phyloP scores from a whole-genome alignment of 2,888 invertebrate species.

The Zelleria hepariella region DNA sequence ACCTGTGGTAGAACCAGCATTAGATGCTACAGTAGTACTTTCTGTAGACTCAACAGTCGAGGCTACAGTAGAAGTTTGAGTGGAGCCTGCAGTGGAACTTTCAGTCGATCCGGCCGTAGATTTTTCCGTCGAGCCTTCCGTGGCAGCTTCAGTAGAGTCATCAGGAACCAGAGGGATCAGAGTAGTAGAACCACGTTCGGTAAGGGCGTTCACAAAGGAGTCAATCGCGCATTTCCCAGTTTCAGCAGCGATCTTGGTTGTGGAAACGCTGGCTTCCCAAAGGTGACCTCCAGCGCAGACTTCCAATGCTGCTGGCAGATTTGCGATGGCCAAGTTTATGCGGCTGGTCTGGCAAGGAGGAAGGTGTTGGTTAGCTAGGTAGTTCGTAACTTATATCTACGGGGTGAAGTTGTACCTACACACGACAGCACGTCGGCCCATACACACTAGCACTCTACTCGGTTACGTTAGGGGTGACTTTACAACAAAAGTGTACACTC shows the following conservation, averaged over 20 bases:
- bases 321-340: slow-evolving; percentile 41
- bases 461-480: too few relatives aligned
- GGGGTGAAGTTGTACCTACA: too few relatives aligned
- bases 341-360: slow-evolving; percentile 35
- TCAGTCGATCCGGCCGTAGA: too few relatives aligned
- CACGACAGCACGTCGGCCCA: too few relatives aligned
- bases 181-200: slow-evolving; percentile 3
- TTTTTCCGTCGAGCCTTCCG: background rate
- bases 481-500: too few relatives aligned
- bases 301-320: slow-evolving; percentile 45
- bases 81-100: too few relatives aligned
- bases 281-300: slow-evolving; percentile 46
- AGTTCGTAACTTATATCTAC: too few relatives aligned
- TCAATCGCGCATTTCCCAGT: slow-evolving; percentile 45
- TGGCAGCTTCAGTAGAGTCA: background rate
- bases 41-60: too few relatives aligned
- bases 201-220: slow-evolving; percentile 30
- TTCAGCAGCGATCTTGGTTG: slow-evolving; percentile 44
- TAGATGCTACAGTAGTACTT: too few relatives aligned
- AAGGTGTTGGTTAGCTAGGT: background rate
- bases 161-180: background rate
- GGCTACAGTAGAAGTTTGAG: too few relatives aligned
- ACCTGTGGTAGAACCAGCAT: too few relatives aligned
- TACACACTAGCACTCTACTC: too few relatives aligned
- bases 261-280: slow-evolving; percentile 39